These are phyloP conservation scores for Latrodectus geometricus DNA, from an alignment of 1,140 invertebrate species.

Conservation along the genomic window DNA sequence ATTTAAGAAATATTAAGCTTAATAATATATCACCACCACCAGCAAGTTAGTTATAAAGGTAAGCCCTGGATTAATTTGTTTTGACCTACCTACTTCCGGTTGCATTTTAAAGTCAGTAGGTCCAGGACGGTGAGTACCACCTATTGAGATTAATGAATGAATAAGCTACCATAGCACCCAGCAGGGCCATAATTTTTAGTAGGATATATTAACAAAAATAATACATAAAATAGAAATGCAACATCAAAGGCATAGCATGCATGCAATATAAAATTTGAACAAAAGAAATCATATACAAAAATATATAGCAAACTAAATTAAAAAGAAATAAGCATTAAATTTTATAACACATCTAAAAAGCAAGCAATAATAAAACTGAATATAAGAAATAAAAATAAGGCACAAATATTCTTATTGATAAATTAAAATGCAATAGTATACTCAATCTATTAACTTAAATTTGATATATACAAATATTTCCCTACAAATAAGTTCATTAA, in stretches of 20 bases:
- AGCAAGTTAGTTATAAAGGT: conserved; percentile 11
- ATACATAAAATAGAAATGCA: not conserved
- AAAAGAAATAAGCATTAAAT: not conserved
- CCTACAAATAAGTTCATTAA: no score
- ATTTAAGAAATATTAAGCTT: not conserved
- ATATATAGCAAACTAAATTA: not conserved
- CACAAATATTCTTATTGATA: no score
- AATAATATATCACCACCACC: conserved; percentile 24
- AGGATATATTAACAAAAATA: conserved; percentile 16
- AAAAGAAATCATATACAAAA: not conserved
- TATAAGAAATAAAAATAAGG: not conserved
- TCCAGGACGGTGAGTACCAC: conserved; percentile 50
- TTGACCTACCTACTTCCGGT: conserved; percentile 60
- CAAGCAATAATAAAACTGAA: not conserved
- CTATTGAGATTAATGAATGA: conserved; percentile 60
- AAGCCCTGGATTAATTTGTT: conserved; percentile 27
- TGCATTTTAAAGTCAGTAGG: conserved; percentile 60
- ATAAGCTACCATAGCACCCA: conserved; percentile 48
- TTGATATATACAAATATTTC: no score
- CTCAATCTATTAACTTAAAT: no score
- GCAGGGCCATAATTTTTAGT: conserved; percentile 32
- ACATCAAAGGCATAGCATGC: not conserved
- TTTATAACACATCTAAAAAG: not conserved
- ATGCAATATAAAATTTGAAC: not conserved
- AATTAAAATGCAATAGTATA: no score